Evolutionary conservation across 2,113 vertebrate genomes (phyloP).

Genomic region (Alectura lathami): DNA sequence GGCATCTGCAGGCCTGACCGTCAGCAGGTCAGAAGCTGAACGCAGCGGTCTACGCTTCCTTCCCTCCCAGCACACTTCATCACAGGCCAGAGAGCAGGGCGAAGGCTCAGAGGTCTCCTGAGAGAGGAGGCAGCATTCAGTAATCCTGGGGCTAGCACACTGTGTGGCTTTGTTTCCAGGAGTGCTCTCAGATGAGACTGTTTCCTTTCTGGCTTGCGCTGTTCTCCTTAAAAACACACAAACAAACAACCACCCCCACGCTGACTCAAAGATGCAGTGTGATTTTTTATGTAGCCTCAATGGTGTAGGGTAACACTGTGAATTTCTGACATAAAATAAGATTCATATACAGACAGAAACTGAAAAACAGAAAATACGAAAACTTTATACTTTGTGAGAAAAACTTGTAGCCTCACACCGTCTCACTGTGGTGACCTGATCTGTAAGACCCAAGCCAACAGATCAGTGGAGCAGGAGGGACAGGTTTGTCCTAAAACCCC

Average conservation of each 20-base stretch:
- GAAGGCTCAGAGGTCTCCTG: background rate
- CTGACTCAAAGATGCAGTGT: background rate
- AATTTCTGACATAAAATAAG: background rate
- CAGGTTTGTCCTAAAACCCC: background rate
- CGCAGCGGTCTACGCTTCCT: fast-evolving
- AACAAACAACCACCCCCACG: background rate
- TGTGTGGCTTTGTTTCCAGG: background rate
- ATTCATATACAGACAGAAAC: background rate
- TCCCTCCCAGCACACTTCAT: too few species aligned
- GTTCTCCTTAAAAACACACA: background rate
- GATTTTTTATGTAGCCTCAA: background rate
- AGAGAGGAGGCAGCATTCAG: background rate
- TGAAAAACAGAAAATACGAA: background rate
- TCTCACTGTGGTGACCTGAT: too few species aligned
- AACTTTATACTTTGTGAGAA: background rate
- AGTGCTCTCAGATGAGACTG: background rate
- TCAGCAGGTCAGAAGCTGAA: background rate
- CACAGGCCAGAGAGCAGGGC: background rate
- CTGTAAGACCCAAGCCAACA: background rate
- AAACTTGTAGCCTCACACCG: too few species aligned
- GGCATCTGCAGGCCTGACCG: background rate
- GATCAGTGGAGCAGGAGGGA: background rate
- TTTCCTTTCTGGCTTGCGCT: background rate
- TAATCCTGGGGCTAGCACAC: background rate
- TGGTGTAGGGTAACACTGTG: background rate